Conservation (phyloP, 2,113 vertebrate genomes). For the Dipodomys merriami region DNA sequence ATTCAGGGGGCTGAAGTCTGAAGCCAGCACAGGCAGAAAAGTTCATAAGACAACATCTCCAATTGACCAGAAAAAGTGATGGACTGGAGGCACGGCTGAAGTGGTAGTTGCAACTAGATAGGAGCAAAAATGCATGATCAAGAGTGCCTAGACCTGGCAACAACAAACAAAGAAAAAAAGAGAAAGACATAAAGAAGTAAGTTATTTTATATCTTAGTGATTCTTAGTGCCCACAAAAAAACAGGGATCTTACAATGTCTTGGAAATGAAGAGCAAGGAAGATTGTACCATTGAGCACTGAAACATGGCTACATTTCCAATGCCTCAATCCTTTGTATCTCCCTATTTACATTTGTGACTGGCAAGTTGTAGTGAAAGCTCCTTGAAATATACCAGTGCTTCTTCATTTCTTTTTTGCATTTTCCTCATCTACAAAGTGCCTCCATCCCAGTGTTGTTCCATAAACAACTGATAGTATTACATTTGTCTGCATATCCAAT, state of each 20-base stretch:
- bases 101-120: no score
- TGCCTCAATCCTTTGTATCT: background rate
- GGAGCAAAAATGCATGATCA: no score
- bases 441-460: background rate
- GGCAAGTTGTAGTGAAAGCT: background rate
- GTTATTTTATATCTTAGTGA: background rate
- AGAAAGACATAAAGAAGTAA: background rate
- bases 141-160: no score
- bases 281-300: background rate
- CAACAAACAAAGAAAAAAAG: no score
- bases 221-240: background rate
- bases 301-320: background rate
- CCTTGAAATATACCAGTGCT: background rate
- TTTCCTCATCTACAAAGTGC: background rate
- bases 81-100: no score
- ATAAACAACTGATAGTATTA: background rate
- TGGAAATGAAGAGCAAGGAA: constrained; percentile 18
- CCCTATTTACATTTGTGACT: background rate
- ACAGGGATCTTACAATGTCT: background rate
- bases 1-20: no score
- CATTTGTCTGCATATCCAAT: background rate
- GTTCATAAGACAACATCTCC: no score
- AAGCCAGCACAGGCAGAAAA: no score
- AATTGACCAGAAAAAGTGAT: no score
- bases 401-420: background rate